Evolutionary conservation across 2,113 vertebrate genomes (phyloP), one percentile per base, ranked within the genome.

Genomic region (Gallinago jamesoni): DNA sequence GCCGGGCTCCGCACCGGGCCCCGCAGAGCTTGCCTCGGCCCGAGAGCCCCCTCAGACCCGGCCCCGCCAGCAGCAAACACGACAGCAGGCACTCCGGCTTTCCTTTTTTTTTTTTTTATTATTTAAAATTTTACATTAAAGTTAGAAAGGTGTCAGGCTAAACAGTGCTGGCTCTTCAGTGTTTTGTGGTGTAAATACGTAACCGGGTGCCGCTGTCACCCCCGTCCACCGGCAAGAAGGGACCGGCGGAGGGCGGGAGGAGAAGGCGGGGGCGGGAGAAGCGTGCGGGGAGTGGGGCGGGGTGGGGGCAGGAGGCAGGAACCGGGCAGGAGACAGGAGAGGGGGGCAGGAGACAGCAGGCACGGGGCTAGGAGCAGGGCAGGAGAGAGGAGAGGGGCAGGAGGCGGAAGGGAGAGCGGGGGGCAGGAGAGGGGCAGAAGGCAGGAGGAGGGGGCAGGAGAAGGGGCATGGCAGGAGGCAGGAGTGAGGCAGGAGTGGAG

Each of bases 81-180:
- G 10, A 79, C 43, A 64, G 45, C 59, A 70, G 27, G 13, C 48
- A 4, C 2, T 4, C 23, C 47, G 41, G 68, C 55, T 89, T 97
- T 91, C 69, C 14, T 45, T 76, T 77, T 91, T 98, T 45, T 48
- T 76, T 75, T 91, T 98, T 98, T 80, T 90, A 98, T 98, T 98
- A 98, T 98, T 98, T 96, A 96, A 98, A 98, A 98, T 72, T 43
- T 45, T 87, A 97, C 97, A 97, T 45, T 57, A 57, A 80, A 84
- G 94, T 96, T 96, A 97, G 96, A 97, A 98, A 98, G 97, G 91
- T 91, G 31, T 75, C 55, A 56, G 90, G 95, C 92, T 73, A 50
- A 97, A 94, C 95, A 92, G 90, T 47, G 97, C 96, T 77, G 96
- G 94, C 63, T 97, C 93, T 13, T 41, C 88, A 62, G 6, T 16